These are phyloP conservation scores for Acromyrmex echinatior DNA, from an alignment of 1,140 invertebrate species.

Conservation along the genomic window DNA sequence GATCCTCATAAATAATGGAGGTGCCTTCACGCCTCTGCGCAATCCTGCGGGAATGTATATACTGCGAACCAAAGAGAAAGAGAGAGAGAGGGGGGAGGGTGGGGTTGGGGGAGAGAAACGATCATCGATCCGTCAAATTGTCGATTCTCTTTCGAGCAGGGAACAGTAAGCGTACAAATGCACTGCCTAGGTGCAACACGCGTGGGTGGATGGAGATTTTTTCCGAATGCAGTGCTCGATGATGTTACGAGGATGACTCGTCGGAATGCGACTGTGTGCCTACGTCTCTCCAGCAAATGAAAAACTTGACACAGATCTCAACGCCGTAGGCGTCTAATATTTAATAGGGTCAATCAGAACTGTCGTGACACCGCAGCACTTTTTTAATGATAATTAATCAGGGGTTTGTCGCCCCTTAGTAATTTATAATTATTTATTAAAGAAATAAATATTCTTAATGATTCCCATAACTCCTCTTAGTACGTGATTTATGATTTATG, in stretches of 20 bases:
- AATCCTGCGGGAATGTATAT: constrained; percentile 46
- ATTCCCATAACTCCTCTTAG: not conserved
- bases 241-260: constrained; percentile 49
- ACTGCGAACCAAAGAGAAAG: constrained; percentile 15
- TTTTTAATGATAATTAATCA: constrained; percentile 48
- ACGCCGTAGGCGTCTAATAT: constrained; percentile 30
- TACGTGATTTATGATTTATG: not conserved
- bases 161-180: not conserved
- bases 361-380: constrained; percentile 19
- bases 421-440: constrained; percentile 30
- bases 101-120: constrained; percentile 23
- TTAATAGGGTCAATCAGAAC: constrained; percentile 51
- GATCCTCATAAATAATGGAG: constrained; percentile 51
- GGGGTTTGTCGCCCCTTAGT: not conserved
- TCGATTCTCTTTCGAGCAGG: constrained; percentile 45
- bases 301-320: constrained; percentile 50
- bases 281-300: not conserved
- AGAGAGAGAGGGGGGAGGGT: no score
- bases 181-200: not conserved
- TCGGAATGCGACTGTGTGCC: not conserved
- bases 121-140: constrained; percentile 66
- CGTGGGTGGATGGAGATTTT: not conserved
- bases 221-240: constrained; percentile 15
- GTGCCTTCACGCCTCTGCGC: constrained; percentile 52
- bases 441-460: not conserved